These are phyloP conservation scores for Microtus montanus DNA, from an alignment of 2,113 vertebrate species.

Conservation along the genomic window DNA sequence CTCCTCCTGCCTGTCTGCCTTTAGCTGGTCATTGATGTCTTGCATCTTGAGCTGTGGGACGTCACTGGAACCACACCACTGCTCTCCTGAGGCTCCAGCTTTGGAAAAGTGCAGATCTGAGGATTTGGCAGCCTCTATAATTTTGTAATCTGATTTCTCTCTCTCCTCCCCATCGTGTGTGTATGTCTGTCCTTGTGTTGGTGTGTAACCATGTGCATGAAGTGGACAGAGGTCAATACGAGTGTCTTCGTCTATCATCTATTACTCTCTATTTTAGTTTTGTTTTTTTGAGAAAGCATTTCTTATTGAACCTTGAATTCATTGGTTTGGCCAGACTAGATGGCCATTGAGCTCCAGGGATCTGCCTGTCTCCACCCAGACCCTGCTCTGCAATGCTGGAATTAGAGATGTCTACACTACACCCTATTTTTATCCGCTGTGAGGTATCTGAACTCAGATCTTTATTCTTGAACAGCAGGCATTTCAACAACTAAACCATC, in stretches of 20 bases:
- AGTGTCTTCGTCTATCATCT: not conserved
- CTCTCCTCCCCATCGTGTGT: too few species aligned
- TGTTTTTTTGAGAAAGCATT: not conserved
- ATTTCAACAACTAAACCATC: not conserved
- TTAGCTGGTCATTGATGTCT: not conserved
- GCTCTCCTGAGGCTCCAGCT: not conserved
- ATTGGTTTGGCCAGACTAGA: not conserved
- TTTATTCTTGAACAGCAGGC: not conserved
- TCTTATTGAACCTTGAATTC: not conserved
- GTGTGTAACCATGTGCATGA: not conserved
- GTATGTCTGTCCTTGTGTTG: not conserved
- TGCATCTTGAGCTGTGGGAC: not conserved
- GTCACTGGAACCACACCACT: rapidly evolving
- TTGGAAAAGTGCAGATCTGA: not conserved
- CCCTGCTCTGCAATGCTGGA: not conserved
- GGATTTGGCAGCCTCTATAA: not conserved
- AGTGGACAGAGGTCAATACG: not conserved
- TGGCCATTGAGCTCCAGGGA: not conserved
- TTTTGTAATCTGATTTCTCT: not conserved
- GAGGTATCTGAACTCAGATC: not conserved
- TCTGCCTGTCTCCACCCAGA: not conserved
- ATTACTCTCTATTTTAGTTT: not conserved
- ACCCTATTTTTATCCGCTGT: too few species aligned
- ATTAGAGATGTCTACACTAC: not conserved
- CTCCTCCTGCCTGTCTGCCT: not conserved